These are phyloP conservation scores for Leucopsar rothschildi DNA, from an alignment of 2,113 vertebrate species.

Conservation along the genomic window DNA sequence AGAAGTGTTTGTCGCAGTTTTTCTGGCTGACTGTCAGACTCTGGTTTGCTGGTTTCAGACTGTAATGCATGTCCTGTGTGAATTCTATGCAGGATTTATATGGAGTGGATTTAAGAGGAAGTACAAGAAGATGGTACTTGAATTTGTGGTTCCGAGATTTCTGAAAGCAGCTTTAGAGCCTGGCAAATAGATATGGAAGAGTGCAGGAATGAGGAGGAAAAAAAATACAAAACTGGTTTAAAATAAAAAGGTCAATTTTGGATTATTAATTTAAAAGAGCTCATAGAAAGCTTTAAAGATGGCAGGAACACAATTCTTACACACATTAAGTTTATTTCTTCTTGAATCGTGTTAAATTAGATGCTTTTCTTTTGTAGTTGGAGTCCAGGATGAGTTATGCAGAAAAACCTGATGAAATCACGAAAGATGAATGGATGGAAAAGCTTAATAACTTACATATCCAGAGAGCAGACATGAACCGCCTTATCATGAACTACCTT, in stretches of 20 bases:
- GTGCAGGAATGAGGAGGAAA: not conserved
- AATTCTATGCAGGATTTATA: not conserved
- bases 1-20: not conserved
- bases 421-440: slow-evolving; percentile 98
- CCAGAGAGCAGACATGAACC: slow-evolving; percentile 97
- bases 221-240: not conserved
- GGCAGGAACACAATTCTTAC: not conserved
- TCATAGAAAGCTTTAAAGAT: not conserved
- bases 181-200: not conserved
- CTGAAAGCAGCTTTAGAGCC: not conserved
- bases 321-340: not conserved
- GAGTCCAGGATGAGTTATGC: slow-evolving; percentile 93
- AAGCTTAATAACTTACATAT: slow-evolving; percentile 97
- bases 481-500: slow-evolving; percentile 98
- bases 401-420: slow-evolving; percentile 96
- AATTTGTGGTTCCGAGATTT: not conserved
- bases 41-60: not conserved
- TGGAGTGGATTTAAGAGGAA: not conserved
- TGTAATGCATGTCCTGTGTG: not conserved
- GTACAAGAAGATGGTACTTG: not conserved
- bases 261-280: not conserved
- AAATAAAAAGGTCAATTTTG: not conserved
- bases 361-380: slow-evolving; percentile 55
- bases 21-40: not conserved
- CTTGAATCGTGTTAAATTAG: not conserved